Evolutionary conservation across 1,140 invertebrate genomes (phyloP).

Genomic region (Ctenoplectra terminalis): DNA sequence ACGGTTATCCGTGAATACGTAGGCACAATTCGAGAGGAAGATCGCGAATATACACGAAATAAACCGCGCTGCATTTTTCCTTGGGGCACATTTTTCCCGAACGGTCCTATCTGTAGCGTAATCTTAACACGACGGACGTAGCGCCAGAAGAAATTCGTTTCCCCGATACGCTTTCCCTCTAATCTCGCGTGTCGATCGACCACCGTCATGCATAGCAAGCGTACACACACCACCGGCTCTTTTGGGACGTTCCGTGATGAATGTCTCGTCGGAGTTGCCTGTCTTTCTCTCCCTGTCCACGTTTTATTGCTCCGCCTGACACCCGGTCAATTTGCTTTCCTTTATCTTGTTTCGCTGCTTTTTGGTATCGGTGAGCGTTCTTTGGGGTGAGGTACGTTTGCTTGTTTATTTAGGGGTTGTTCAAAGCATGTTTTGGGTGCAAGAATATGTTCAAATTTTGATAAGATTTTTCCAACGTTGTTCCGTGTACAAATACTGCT

Average conservation of each 20-base stretch:
- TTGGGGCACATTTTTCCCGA: constrained; percentile 11
- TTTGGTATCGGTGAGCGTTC: background rate
- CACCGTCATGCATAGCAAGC: constrained; percentile 14
- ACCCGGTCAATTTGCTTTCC: constrained; percentile 7
- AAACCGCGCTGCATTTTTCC: background rate
- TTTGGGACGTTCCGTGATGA: constrained; percentile 5
- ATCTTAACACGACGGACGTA: constrained; percentile 28
- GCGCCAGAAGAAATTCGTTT: constrained; percentile 32
- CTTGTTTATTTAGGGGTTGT: background rate
- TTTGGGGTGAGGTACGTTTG: no score
- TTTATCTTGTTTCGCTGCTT: background rate
- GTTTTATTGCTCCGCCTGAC: background rate
- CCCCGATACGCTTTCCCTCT: constrained; percentile 33
- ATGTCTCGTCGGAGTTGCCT: background rate
- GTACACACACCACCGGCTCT: background rate
- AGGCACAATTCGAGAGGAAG: constrained; percentile 27
- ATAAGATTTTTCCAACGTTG: no score
- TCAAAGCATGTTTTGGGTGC: no score
- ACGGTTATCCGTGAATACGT: constrained; percentile 60
- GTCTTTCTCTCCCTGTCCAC: background rate
- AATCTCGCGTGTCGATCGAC: constrained; percentile 41
- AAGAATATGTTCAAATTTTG: no score
- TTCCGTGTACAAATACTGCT: no score
- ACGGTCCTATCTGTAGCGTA: constrained; percentile 23
- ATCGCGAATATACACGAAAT: background rate